phyloP scores from a whole-genome alignment of 2,797 vertebrate genomes.

The Podarcis lilfordi region DNA sequence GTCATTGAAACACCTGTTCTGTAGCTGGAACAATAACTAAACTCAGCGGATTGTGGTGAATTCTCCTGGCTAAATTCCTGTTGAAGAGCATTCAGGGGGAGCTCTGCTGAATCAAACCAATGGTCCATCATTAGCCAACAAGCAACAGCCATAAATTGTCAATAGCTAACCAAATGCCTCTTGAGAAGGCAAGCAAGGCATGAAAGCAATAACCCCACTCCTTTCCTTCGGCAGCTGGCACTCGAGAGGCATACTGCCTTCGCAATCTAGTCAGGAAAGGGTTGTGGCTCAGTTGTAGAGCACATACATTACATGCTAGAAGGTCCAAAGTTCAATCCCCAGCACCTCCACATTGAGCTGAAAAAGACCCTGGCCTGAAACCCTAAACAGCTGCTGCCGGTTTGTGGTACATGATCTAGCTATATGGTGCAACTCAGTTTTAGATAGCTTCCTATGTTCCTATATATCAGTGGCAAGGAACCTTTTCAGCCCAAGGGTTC shows the following conservation, averaged over 20 bases:
- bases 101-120: background rate
- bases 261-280: background rate
- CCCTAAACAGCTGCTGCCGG: background rate
- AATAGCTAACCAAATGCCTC: background rate
- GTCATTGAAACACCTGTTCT: background rate
- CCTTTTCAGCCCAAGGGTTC: too few relatives aligned
- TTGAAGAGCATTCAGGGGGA: background rate
- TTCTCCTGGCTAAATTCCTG: background rate
- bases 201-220: background rate
- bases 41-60: background rate
- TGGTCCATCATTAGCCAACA: background rate
- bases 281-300: too few relatives aligned
- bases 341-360: background rate
- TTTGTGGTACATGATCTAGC: background rate
- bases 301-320: background rate
- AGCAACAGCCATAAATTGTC: too few relatives aligned
- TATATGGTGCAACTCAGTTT: background rate
- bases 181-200: background rate
- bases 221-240: background rate
- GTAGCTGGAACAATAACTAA: background rate
- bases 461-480: background rate
- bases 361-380: background rate
- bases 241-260: background rate
- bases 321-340: background rate
- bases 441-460: background rate